Conservation (phyloP, 2,797 vertebrate genomes). For the Eupleurogrammus muticus region DNA sequence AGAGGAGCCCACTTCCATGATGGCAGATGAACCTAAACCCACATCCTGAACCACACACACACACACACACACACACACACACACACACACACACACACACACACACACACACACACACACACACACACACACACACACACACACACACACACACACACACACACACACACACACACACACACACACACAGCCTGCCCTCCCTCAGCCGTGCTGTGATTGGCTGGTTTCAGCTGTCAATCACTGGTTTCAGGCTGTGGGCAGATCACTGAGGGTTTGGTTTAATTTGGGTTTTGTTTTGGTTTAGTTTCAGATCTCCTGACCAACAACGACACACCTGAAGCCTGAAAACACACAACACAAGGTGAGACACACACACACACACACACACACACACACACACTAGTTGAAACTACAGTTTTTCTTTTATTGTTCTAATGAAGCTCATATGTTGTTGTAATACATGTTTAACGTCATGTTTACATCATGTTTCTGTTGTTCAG, state of each 20-base stretch:
- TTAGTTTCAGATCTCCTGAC: slow-evolving; percentile 69
- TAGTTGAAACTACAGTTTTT: too few relatives aligned
- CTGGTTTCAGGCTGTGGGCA: slow-evolving; percentile 67
- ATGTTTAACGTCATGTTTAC: background rate
- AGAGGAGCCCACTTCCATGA: slow-evolving; percentile 71
- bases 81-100: background rate
- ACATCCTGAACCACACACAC: slow-evolving; percentile 68
- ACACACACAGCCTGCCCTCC: too few relatives aligned
- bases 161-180: too few relatives aligned
- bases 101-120: too few relatives aligned
- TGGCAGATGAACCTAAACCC: slow-evolving; percentile 49
- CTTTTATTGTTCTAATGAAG: too few relatives aligned
- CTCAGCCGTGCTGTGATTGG: slow-evolving; percentile 50
- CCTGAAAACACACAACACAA: slow-evolving; percentile 35
- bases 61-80: slow-evolving; percentile 20
- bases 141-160: too few relatives aligned
- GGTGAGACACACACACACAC: slow-evolving; percentile 67
- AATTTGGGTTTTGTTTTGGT: slow-evolving; percentile 71
- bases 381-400: slow-evolving; percentile 9
- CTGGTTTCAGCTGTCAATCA: slow-evolving; percentile 36
- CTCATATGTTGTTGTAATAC: too few relatives aligned
- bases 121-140: too few relatives aligned
- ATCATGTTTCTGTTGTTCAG: background rate
- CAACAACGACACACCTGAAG: slow-evolving; percentile 49
- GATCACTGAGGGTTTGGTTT: slow-evolving; percentile 38